Conservation (phyloP, 1,140 invertebrate species). For the Wasmannia auropunctata region DNA sequence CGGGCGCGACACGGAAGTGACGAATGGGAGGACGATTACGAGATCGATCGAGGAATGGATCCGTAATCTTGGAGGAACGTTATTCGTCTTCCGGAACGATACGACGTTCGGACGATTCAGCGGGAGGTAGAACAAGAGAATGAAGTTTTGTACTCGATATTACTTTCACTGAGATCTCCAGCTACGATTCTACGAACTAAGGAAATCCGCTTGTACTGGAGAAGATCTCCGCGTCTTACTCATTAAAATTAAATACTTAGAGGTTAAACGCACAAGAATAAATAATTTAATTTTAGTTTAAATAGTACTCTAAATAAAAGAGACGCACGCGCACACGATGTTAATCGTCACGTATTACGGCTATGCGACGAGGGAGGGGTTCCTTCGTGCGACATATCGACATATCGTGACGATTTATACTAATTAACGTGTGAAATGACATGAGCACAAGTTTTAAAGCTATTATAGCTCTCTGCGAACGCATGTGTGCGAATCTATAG, state of each 20-base stretch:
- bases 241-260: slow-evolving; percentile 64
- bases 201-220: not conserved
- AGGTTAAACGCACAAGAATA: slow-evolving; percentile 66
- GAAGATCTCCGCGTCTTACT: not conserved
- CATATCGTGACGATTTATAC: slow-evolving; percentile 17
- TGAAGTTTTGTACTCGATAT: slow-evolving; percentile 67
- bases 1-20: not conserved
- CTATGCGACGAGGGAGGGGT: slow-evolving; percentile 6
- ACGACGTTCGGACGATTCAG: slow-evolving; percentile 4
- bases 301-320: slow-evolving; percentile 61
- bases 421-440: slow-evolving; percentile 1
- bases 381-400: slow-evolving; percentile 2
- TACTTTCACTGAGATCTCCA: slow-evolving; percentile 62
- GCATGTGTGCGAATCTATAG: not conserved
- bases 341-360: not conserved
- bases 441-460: not conserved
- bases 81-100: slow-evolving; percentile 20
- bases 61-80: slow-evolving; percentile 39
- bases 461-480: not conserved
- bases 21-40: slow-evolving; percentile 10
- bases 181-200: slow-evolving; percentile 41
- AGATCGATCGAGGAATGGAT: not conserved
- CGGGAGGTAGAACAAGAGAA: slow-evolving; percentile 52
- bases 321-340: slow-evolving; percentile 27
- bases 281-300: slow-evolving; percentile 60